Conservation (phyloP, 2,797 vertebrate species). For the Mormyrus proboscirostris region DNA sequence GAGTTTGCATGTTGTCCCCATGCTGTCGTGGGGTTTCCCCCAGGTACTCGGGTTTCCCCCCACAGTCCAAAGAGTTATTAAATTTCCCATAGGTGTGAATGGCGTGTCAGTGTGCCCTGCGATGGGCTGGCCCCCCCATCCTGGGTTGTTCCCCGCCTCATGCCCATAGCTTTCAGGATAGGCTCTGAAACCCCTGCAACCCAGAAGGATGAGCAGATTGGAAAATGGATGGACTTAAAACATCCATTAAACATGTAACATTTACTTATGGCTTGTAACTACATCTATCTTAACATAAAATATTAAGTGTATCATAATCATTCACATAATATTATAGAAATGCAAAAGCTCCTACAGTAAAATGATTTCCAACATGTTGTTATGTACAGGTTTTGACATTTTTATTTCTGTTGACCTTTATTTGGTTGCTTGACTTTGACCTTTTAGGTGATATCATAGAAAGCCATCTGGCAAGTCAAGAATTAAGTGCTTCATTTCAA, state of each 20-base stretch:
- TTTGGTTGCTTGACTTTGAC: slow-evolving; percentile 22
- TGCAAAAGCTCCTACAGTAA: neutral
- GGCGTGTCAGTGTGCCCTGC: too few species aligned
- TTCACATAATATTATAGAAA: neutral
- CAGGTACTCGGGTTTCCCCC: too few species aligned
- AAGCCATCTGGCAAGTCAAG: slow-evolving; percentile 21
- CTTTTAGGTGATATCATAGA: slow-evolving; percentile 25
- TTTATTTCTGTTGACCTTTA: slow-evolving; percentile 3
- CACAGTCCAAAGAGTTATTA: too few species aligned
- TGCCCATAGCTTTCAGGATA: too few species aligned
- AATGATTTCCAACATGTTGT: neutral
- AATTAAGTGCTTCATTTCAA: slow-evolving; percentile 23
- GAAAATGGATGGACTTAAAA: too few species aligned
- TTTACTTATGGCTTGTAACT: neutral
- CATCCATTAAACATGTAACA: neutral
- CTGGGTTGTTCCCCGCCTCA: too few species aligned
- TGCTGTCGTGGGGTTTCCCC: too few species aligned
- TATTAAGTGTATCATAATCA: neutral
- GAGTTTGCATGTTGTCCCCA: too few species aligned
- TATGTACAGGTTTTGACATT: neutral
- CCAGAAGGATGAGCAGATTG: too few species aligned
- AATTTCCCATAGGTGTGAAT: too few species aligned
- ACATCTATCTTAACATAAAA: neutral
- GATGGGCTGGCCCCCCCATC: too few species aligned
- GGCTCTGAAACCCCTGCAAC: too few species aligned